Evolutionary conservation across 2,113 vertebrate genomes (phyloP).

Genomic region (Morone saxatilis): DNA sequence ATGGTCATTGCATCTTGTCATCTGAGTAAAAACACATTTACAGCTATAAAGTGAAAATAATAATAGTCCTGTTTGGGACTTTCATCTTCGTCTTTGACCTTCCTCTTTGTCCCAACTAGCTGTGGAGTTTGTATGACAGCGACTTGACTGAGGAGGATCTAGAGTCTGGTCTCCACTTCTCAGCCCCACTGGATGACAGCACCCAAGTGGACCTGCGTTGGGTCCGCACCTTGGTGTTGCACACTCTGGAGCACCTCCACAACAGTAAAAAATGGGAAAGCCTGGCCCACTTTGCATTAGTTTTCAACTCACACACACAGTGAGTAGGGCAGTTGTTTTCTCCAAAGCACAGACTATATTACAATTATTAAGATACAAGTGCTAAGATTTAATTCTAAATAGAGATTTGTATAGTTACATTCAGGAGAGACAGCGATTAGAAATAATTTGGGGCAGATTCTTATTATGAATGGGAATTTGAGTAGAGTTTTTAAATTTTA

Average conservation of each 20-base stretch:
- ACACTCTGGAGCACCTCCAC: conserved; percentile 90
- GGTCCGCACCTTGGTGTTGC: conserved; percentile 87
- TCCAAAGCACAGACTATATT: neutral
- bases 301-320: conserved; percentile 89
- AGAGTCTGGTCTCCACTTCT: conserved; percentile 86
- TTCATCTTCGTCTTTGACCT: neutral
- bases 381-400: neutral
- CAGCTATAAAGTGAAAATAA: neutral
- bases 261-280: conserved; percentile 90
- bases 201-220: conserved; percentile 89
- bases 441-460: neutral
- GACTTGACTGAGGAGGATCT: conserved; percentile 80
- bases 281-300: conserved; percentile 89
- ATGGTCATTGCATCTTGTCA: neutral
- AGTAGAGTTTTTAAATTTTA: neutral
- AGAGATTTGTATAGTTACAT: neutral
- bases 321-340: conserved; percentile 33
- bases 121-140: conserved; percentile 85
- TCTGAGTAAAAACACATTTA: neutral
- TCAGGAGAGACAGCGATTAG: neutral
- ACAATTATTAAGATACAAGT: neutral
- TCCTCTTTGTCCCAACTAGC: conserved; percentile 70
- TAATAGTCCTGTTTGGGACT: neutral
- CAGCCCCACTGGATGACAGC: conserved; percentile 86
- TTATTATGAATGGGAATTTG: neutral